These are phyloP conservation scores for Buteo buteo DNA, from an alignment of 2,113 vertebrate species.

Conservation along the genomic window DNA sequence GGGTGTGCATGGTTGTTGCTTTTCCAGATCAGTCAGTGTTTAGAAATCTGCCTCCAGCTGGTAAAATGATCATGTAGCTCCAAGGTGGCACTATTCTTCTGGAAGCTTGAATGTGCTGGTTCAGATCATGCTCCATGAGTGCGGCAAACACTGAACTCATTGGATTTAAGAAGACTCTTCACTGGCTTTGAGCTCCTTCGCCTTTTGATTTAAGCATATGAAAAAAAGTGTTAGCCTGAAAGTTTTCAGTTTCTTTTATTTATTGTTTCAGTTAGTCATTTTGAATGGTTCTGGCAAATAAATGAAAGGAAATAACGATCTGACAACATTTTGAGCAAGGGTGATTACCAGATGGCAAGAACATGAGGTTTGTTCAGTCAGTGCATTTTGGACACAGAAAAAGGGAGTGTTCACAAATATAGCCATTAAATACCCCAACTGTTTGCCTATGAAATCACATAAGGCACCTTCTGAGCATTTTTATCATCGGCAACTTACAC, in stretches of 20 bases:
- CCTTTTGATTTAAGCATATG: neutral
- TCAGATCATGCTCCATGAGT: neutral
- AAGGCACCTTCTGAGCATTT: neutral
- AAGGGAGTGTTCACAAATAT: neutral
- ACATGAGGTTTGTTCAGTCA: neutral
- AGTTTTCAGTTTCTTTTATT: neutral
- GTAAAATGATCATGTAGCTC: neutral
- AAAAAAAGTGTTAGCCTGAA: neutral
- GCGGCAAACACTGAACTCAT: accelerated
- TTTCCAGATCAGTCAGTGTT: neutral
- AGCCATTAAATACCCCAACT: neutral
- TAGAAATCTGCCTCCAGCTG: neutral
- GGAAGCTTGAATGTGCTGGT: neutral
- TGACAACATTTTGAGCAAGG: neutral
- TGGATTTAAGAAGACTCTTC: neutral
- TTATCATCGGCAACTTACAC: neutral
- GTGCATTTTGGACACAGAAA: neutral
- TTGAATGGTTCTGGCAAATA: neutral
- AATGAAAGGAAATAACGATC: neutral
- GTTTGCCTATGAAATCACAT: neutral
- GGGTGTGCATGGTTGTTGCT: neutral
- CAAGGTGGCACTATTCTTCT: neutral
- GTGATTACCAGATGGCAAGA: neutral
- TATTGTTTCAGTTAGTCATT: neutral
- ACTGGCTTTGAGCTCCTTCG: neutral